These are phyloP conservation scores for Gorsachius goisagi DNA, from an alignment of 2,113 vertebrate species.

Conservation along the genomic window DNA sequence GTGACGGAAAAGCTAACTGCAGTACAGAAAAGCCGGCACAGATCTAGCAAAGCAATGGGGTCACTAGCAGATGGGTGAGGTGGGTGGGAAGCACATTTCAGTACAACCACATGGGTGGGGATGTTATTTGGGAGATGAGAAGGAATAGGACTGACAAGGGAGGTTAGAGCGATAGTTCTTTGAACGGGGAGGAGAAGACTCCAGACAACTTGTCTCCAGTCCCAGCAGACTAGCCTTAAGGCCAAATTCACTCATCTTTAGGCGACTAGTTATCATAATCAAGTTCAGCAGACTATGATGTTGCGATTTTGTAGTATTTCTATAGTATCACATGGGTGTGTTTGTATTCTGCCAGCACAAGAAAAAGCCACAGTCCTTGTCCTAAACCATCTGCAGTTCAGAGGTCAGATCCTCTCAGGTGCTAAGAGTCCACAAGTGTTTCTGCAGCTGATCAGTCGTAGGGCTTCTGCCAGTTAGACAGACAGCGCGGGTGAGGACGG, in stretches of 20 bases:
- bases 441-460: background rate
- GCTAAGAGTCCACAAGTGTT: background rate
- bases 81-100: background rate
- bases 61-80: background rate
- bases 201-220: slow-evolving; percentile 65
- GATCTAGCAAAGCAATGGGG: background rate
- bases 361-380: background rate
- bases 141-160: slow-evolving; percentile 4
- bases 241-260: slow-evolving; percentile 56
- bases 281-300: background rate
- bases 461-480: background rate
- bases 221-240: slow-evolving; percentile 46
- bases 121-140: background rate
- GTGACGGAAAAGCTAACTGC: background rate
- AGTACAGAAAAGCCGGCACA: background rate
- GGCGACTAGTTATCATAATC: slow-evolving; percentile 23
- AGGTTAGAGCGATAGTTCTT: slow-evolving; percentile 9
- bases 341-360: background rate
- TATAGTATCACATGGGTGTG: background rate
- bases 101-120: background rate
- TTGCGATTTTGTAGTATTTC: background rate
- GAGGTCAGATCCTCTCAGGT: background rate
- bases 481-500: accelerated
- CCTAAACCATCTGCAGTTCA: background rate
- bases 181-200: slow-evolving; percentile 43